Evolutionary conservation across 1,140 invertebrate genomes (phyloP).

Genomic region (Amphibalanus amphitrite): DNA sequence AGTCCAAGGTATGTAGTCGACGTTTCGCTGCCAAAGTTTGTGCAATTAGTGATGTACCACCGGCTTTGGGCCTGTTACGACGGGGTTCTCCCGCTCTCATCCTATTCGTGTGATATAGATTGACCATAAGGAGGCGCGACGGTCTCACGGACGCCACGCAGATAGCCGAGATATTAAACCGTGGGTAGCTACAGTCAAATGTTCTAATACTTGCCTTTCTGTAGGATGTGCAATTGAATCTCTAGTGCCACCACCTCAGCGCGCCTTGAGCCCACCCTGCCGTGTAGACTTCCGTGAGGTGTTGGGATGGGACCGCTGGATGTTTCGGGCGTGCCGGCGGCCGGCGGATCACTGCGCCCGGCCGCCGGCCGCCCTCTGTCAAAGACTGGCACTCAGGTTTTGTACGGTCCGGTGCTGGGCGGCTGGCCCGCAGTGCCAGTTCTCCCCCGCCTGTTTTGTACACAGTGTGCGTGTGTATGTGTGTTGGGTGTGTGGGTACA

Average conservation of each 20-base stretch:
- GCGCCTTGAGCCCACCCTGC: neutral
- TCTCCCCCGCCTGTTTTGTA: neutral
- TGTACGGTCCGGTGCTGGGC: neutral
- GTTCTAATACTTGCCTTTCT: neutral
- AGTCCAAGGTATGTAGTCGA: neutral
- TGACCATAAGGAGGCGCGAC: neutral
- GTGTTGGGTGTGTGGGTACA: neutral
- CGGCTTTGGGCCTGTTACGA: neutral
- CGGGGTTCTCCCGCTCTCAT: neutral
- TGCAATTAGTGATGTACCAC: neutral
- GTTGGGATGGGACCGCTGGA: neutral
- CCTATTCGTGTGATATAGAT: constrained; percentile 1
- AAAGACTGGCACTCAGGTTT: neutral
- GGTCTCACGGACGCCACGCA: neutral
- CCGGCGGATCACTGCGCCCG: neutral
- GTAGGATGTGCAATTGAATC: neutral
- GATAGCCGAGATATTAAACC: neutral
- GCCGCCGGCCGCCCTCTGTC: neutral
- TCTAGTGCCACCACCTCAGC: neutral
- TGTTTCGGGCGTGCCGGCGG: too few species aligned
- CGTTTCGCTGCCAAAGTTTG: constrained; percentile 1
- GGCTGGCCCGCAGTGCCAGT: neutral
- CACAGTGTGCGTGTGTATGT: neutral
- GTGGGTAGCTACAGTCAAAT: neutral
- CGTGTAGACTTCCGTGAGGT: neutral